Percentiles rank a stretch among this genome's conserved stretches.
These are phyloP conservation scores for Tachycineta bicolor DNA, from an alignment of 2,113 vertebrate genomes.

Conservation along the genomic window DNA sequence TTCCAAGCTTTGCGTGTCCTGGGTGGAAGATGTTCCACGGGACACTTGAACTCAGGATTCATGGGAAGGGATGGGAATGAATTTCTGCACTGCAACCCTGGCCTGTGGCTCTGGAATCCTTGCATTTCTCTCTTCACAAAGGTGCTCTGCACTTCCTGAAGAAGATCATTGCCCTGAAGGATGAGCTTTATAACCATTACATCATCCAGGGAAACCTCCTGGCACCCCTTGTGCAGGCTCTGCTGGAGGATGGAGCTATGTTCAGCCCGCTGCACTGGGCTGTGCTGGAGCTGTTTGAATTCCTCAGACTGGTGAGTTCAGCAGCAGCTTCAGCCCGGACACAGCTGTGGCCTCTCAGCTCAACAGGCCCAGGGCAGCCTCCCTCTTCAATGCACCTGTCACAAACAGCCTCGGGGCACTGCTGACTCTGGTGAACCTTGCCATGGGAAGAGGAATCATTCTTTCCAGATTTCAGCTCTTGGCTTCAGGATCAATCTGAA, in stretches of 20 bases:
- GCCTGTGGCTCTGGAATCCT: background rate
- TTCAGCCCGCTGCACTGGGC: background rate
- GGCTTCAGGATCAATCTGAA: background rate
- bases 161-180: background rate
- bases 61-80: background rate
- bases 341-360: background rate
- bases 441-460: background rate
- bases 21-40: background rate
- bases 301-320: background rate
- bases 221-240: background rate
- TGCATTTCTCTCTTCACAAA: background rate
- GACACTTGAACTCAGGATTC: background rate
- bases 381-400: background rate
- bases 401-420: background rate
- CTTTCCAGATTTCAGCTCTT: background rate
- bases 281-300: background rate
- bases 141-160: background rate
- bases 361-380: background rate
- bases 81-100: background rate
- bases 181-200: accelerated
- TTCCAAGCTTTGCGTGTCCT: background rate
- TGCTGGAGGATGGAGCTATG: background rate
- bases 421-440: background rate
- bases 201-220: background rate
- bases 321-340: background rate